These are phyloP conservation scores for Linyphia triangularis DNA, from an alignment of 2,888 invertebrate genomes.

Conservation along the genomic window DNA sequence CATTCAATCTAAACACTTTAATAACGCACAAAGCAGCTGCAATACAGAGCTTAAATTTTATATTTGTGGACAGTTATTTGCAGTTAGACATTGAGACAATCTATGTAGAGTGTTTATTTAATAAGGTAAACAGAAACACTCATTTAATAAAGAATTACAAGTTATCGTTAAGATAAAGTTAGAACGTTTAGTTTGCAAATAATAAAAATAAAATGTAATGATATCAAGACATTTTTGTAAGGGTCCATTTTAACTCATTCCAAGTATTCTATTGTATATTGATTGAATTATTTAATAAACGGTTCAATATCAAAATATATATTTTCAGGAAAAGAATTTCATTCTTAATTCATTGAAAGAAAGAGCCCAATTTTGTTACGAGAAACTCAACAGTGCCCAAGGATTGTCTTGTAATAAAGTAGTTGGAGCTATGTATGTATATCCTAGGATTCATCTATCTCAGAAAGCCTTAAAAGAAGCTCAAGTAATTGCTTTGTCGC, in stretches of 20 bases:
- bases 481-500: no score
- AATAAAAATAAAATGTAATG: no score
- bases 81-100: no score
- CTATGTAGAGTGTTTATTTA: no score
- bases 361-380: slow-evolving; percentile 90
- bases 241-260: background rate
- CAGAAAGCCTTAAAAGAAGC: slow-evolving; percentile 91
- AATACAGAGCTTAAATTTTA: no score
- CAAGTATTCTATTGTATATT: no score
- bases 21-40: no score
- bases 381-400: slow-evolving; percentile 92
- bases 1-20: no score
- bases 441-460: slow-evolving; percentile 91
- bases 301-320: background rate
- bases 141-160: no score
- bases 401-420: slow-evolving; percentile 91
- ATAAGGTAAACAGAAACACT: no score
- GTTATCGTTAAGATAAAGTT: no score
- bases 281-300: background rate
- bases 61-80: no score
- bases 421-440: slow-evolving; percentile 99
- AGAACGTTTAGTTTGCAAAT: background rate
- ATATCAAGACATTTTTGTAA: background rate
- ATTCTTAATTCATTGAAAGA: slow-evolving; percentile 87
- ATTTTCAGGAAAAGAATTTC: slow-evolving; percentile 84